phyloP scores from a whole-genome alignment of 2,797 vertebrate genomes.

The Pantherophis vulpinus region DNA sequence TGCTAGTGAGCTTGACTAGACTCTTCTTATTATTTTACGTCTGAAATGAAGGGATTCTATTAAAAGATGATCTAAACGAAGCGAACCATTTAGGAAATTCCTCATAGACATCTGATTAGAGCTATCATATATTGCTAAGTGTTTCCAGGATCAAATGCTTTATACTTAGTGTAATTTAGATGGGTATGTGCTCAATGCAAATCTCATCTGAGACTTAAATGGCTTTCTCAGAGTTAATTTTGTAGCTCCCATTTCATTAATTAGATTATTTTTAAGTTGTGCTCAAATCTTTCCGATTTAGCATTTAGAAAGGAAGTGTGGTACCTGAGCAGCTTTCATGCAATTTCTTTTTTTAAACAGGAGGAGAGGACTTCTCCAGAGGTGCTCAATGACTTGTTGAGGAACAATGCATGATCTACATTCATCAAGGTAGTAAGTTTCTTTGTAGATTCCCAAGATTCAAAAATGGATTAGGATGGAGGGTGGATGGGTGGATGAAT shows the following conservation, averaged over 20 bases:
- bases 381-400: not conserved
- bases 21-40: constrained; percentile 8
- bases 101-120: constrained; percentile 11
- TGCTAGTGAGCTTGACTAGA: not conserved
- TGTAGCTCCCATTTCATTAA: constrained; percentile 8
- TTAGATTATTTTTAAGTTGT: constrained; percentile 27
- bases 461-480: not conserved
- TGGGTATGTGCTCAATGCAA: not conserved
- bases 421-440: not conserved
- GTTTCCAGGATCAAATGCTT: constrained; percentile 29
- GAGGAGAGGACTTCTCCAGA: not conserved
- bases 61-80: constrained; percentile 17
- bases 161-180: constrained; percentile 34
- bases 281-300: constrained; percentile 19
- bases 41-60: constrained; percentile 17
- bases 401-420: not conserved
- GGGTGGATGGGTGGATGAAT: not conserved
- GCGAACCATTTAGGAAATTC: constrained; percentile 17
- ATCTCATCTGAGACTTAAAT: constrained; percentile 20
- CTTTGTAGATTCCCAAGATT: not conserved
- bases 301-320: constrained; percentile 24
- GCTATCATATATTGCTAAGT: not conserved
- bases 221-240: constrained; percentile 19
- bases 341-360: not conserved
- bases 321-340: constrained; percentile 32